A percentile compares a stretch with the other conserved stretches of the same genome.
phyloP scores from a whole-genome alignment of 2,113 vertebrate species.

The Nymphicus hollandicus region DNA sequence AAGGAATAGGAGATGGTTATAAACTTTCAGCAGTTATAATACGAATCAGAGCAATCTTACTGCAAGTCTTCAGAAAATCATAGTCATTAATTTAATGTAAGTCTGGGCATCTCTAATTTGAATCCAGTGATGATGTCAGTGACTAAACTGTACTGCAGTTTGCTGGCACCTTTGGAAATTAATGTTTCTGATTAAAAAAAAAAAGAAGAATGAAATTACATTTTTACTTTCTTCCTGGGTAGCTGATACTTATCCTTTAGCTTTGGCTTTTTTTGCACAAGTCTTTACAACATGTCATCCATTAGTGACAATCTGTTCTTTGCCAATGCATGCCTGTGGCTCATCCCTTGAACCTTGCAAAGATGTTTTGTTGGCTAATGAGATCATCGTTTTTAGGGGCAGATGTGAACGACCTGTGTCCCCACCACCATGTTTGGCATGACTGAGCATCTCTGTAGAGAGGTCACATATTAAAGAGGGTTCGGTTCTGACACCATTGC shows the following conservation, averaged over 20 bases:
- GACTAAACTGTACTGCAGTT: neutral
- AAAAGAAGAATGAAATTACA: neutral
- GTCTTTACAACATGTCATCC: neutral
- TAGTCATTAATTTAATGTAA: neutral
- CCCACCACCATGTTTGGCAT: neutral
- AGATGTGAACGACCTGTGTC: neutral
- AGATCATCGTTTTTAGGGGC: neutral
- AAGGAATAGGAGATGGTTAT: neutral
- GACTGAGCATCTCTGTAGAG: neutral
- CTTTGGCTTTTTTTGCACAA: neutral
- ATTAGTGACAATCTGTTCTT: neutral
- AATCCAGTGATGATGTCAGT: neutral
- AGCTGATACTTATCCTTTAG: neutral
- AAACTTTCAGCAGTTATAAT: neutral
- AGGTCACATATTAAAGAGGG: neutral
- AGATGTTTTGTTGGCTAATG: neutral
- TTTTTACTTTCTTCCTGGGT: neutral
- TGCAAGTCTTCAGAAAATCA: neutral
- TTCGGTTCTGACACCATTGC: neutral
- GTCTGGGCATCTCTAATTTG: neutral
- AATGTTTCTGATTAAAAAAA: neutral
- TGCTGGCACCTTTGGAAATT: neutral
- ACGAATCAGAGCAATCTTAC: neutral
- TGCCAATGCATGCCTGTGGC: neutral
- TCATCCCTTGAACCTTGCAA: neutral